phyloP scores from a whole-genome alignment of 2,888 invertebrate species.

The Polyploca ridens region DNA sequence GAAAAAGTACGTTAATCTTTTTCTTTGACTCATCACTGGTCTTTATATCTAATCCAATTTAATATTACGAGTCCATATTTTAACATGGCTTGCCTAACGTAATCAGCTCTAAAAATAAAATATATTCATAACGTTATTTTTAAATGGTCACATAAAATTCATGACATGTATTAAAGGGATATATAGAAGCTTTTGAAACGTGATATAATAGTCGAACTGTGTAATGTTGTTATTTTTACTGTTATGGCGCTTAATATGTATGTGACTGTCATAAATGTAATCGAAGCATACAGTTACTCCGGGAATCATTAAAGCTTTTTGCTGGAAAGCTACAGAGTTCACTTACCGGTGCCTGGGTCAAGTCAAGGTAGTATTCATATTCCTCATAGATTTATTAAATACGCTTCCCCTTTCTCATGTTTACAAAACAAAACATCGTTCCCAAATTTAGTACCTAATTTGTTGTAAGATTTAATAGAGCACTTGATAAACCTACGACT shows the following conservation, averaged over 20 bases:
- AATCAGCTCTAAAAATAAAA: neutral
- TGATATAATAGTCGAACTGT: constrained; percentile 3
- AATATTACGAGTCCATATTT: neutral
- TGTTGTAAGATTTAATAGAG: neutral
- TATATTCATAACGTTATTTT: neutral
- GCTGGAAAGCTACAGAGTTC: neutral
- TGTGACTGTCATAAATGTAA: constrained; percentile 7
- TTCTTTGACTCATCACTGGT: neutral
- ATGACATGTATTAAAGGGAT: constrained; percentile 1
- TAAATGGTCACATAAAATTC: neutral
- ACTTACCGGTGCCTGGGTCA: constrained; percentile 1
- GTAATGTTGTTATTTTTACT: constrained; percentile 6
- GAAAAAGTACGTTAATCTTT: neutral
- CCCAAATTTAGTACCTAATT: too few species aligned
- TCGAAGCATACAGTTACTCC: constrained; percentile 6
- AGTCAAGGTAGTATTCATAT: neutral
- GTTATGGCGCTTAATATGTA: constrained; percentile 1
- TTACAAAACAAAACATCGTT: too few species aligned
- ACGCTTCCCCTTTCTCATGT: too few species aligned
- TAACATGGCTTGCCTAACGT: neutral
- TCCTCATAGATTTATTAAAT: neutral
- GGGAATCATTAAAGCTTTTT: constrained; percentile 1
- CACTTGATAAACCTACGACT: neutral
- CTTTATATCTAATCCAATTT: neutral
- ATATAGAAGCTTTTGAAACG: neutral